These are phyloP conservation scores for Chrysolina oricalcia DNA, from an alignment of 2,888 invertebrate genomes.

Conservation along the genomic window DNA sequence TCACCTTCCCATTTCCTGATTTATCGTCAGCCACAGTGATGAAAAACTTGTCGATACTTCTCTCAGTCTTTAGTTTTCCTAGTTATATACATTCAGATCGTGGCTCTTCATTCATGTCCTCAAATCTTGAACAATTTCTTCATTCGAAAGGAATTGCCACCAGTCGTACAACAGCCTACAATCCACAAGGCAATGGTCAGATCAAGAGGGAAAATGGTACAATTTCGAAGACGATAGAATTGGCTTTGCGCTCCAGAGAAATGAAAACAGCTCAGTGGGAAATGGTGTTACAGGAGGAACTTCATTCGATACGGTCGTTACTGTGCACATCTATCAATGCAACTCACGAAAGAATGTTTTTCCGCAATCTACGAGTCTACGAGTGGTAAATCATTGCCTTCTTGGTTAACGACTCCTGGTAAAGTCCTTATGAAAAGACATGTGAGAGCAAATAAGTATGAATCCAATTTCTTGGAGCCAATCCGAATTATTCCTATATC, in stretches of 20 bases:
- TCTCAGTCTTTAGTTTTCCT: constrained; percentile 45
- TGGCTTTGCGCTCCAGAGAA: no score
- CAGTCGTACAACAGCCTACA: no score
- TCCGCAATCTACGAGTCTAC: no score
- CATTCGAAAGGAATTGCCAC: no score
- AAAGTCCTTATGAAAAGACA: constrained; percentile 46
- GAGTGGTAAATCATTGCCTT: constrained; percentile 43
- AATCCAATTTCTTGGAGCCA: constrained; percentile 48
- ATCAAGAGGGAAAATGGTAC: constrained; percentile 42
- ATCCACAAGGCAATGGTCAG: no score
- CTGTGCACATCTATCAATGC: constrained; percentile 50
- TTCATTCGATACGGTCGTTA: no score
- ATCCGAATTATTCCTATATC: constrained; percentile 48
- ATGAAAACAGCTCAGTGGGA: no score
- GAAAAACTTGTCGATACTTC: constrained; percentile 32
- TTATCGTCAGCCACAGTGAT: constrained; percentile 46
- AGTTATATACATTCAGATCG: no score
- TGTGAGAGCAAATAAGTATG: constrained; percentile 46
- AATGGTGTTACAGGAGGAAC: constrained; percentile 46
- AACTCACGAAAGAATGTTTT: constrained; percentile 46
- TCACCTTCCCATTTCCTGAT: constrained; percentile 48
- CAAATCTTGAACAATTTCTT: constrained; percentile 46
- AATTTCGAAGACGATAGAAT: constrained; percentile 45
- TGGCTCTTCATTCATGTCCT: no score
- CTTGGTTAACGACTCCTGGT: no score